Evolutionary conservation across 64 coral and sea anemone species (phyloP).

Genomic region (Acropora tenuis): DNA sequence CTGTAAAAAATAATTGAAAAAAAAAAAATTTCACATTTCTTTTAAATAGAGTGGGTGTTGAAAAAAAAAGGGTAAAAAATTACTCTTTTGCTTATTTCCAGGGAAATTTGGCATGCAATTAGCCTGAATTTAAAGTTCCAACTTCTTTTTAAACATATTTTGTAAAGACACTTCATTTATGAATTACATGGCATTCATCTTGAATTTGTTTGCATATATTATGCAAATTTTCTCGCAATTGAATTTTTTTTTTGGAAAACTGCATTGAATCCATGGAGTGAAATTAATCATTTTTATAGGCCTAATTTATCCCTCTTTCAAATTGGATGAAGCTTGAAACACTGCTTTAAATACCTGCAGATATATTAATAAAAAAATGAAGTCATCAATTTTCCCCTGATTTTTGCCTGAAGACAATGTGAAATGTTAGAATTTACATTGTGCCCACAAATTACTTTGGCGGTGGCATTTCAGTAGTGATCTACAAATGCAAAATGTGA

Average conservation of each 20-base stretch:
- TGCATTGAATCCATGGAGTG: background rate
- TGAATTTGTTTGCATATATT: background rate
- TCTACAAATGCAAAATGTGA: too few species aligned
- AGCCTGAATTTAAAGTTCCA: background rate
- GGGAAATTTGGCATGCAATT: background rate
- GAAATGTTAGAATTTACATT: too few species aligned
- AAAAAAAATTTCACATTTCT: background rate
- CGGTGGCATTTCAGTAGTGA: too few species aligned
- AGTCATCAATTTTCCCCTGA: background rate
- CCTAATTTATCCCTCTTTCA: conserved; percentile 1
- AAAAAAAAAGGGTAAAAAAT: background rate
- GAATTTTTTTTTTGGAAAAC: background rate
- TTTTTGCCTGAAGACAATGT: conserved; percentile 10
- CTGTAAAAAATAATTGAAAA: background rate
- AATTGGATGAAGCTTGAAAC: background rate
- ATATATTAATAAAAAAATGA: background rate
- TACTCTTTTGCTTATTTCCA: background rate
- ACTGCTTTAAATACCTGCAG: background rate
- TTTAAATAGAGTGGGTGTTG: background rate
- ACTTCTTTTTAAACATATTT: background rate
- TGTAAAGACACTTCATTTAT: background rate
- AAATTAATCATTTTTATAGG: background rate
- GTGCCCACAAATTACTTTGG: too few species aligned
- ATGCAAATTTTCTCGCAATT: background rate
- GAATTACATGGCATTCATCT: background rate